Base-by-base conservation (phyloP, 2,797 vertebrate species). In the Acanthurus tractus region DNA sequence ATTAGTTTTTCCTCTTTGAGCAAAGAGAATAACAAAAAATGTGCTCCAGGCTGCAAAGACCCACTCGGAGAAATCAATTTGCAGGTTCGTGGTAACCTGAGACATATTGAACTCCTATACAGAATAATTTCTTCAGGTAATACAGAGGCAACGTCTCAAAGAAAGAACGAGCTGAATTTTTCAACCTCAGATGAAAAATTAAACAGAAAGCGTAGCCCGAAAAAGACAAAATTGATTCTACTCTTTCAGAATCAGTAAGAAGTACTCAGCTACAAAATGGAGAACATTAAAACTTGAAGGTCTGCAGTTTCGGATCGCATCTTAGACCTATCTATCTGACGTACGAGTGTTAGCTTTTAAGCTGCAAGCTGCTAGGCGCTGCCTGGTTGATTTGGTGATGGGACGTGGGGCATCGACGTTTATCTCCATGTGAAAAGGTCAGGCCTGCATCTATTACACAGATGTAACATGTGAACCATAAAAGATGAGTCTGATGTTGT, bases 51-150 rank as follows among this genome's bases (percentile, higher is more conserved):
- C 84, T 70, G 78, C 71, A 34, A 86, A 82, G n/a, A 82, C 64
- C 63, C 79, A 81, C 73, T 82, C 74, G 71, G 55, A 87, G 79
- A 91, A 89, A 91, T 91, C 87, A 86, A 85, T 92, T 90, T 90
- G 76, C 59, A 79, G 77, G 80, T 91, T 73, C 34, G 45, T 40
- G 70, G 86, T 87, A 88, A 90, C 82, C 81, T 72, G 66, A 88
- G 85, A 91, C 74, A 76, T 87, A 88, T 86, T 86, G 85, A 89
- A 91, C 81, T 85, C 59, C 76, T 50, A 88, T 64, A 73, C 70
- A 49, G 65, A 89, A 90, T 81, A 22, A 89, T 82, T 79, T 89
- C 71, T 86, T 76, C 63, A 52, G 75, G 63, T 91, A 82, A 88
- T 67, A 84, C 62, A 70, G 82, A 87, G 34, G 69, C 61, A 69